Evolutionary conservation across 2,113 vertebrate genomes (phyloP).

Genomic region (Phaethornis superciliosus): DNA sequence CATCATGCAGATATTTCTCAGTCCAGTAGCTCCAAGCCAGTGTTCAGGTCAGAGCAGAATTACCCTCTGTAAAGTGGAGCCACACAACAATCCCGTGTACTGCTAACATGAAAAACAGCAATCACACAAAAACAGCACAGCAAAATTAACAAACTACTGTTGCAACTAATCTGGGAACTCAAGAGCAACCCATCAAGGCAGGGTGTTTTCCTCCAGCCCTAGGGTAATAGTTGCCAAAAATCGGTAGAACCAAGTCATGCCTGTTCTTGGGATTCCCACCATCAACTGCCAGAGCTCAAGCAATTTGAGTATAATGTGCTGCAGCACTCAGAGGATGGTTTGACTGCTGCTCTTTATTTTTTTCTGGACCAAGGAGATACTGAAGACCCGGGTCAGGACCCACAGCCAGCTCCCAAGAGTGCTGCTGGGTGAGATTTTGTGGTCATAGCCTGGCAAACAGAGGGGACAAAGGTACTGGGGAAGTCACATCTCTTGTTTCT

Average conservation of each 20-base stretch:
- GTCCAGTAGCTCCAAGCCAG: background rate
- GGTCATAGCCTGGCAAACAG: background rate
- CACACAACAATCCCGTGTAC: background rate
- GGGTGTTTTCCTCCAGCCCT: background rate
- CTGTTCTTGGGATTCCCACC: background rate
- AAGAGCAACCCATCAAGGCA: background rate
- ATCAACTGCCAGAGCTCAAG: fast-evolving
- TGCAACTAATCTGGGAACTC: background rate
- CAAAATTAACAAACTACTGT: background rate
- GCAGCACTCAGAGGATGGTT: background rate
- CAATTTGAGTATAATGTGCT: background rate
- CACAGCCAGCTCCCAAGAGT: background rate
- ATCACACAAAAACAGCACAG: background rate
- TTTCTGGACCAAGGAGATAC: background rate
- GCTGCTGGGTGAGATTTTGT: background rate
- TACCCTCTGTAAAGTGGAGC: background rate
- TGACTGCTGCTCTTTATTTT: background rate
- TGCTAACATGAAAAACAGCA: background rate
- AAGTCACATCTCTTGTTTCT: background rate
- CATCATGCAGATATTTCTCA: background rate
- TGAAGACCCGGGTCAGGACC: background rate
- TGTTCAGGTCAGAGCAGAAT: background rate
- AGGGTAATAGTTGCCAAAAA: background rate
- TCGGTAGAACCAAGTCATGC: background rate
- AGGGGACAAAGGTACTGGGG: background rate